Evolutionary conservation across 2,113 vertebrate species (phyloP).

Genomic region (Brachyhypopomus occidentalis): DNA sequence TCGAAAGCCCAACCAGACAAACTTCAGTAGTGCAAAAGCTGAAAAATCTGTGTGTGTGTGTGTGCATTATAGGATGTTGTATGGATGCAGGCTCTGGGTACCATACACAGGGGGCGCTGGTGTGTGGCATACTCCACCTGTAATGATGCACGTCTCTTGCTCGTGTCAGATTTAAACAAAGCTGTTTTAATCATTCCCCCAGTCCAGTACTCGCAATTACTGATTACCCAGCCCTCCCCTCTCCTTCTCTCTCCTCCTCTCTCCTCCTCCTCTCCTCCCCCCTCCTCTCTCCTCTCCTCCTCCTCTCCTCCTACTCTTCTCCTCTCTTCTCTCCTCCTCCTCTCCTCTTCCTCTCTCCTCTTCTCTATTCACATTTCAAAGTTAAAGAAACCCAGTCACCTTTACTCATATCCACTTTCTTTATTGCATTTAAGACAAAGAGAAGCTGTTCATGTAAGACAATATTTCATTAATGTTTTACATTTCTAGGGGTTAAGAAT

Average conservation of each 20-base stretch:
- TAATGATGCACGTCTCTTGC: slow-evolving; percentile 18
- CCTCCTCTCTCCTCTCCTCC: no score
- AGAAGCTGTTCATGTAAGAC: neutral
- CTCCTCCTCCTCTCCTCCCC: no score
- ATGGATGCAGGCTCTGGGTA: no score
- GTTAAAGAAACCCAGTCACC: neutral
- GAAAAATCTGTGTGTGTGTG: neutral
- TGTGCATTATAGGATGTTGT: neutral
- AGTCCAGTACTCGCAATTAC: slow-evolving; percentile 23
- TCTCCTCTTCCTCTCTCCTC: no score
- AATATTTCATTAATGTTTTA: neutral
- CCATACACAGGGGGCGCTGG: no score
- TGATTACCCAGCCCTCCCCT: slow-evolving; percentile 22
- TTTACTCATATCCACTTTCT: neutral
- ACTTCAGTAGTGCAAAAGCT: neutral
- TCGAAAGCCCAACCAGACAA: neutral
- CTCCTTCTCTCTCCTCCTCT: no score
- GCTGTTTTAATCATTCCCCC: slow-evolving; percentile 41
- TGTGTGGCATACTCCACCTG: slow-evolving; percentile 16
- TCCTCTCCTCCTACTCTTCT: no score
- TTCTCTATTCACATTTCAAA: neutral
- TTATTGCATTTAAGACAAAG: neutral
- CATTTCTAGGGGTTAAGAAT: neutral
- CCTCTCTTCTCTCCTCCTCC: no score
- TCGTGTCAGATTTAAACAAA: slow-evolving; percentile 26